Evolutionary conservation across 2,888 invertebrate species (phyloP).

Genomic region (Athalia circularis): DNA sequence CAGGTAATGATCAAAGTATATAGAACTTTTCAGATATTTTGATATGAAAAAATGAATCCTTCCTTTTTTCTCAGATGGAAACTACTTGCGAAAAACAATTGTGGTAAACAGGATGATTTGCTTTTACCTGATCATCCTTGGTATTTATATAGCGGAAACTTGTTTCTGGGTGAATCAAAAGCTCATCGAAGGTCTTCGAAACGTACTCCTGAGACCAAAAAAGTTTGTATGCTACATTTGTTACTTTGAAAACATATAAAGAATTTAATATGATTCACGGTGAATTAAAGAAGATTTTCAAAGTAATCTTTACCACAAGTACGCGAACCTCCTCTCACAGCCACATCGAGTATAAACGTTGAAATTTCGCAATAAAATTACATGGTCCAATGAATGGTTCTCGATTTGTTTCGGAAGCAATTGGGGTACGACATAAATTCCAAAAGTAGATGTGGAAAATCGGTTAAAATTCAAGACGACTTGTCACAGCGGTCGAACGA

Average conservation of each 20-base stretch:
- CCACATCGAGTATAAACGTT: conserved; percentile 12
- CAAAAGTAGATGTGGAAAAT: too few relatives aligned
- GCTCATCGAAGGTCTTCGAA: conserved; percentile 52
- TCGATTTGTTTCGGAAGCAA: not conserved
- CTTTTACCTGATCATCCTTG: conserved; percentile 58
- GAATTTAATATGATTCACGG: not conserved
- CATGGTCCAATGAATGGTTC: not conserved
- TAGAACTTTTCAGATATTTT: not conserved
- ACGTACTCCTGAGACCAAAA: conserved; percentile 51
- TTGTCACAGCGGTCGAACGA: too few relatives aligned
- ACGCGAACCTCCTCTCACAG: too few relatives aligned
- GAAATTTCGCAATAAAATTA: conserved; percentile 16
- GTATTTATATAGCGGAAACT: conserved; percentile 57
- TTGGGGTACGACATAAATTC: conserved; percentile 45
- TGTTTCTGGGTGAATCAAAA: conserved; percentile 56
- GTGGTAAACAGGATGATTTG: conserved; percentile 57
- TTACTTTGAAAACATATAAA: conserved; percentile 15
- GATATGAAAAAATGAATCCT: not conserved
- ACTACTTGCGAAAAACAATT: conserved; percentile 53
- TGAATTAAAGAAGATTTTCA: too few relatives aligned
- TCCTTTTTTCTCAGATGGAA: conserved; percentile 53
- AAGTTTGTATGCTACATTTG: conserved; percentile 47
- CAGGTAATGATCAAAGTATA: conserved; percentile 51
- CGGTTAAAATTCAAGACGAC: too few relatives aligned
- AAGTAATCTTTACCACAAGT: too few relatives aligned